phyloP scores from a whole-genome alignment of 2,797 vertebrate genomes.

The Coilia nasus region DNA sequence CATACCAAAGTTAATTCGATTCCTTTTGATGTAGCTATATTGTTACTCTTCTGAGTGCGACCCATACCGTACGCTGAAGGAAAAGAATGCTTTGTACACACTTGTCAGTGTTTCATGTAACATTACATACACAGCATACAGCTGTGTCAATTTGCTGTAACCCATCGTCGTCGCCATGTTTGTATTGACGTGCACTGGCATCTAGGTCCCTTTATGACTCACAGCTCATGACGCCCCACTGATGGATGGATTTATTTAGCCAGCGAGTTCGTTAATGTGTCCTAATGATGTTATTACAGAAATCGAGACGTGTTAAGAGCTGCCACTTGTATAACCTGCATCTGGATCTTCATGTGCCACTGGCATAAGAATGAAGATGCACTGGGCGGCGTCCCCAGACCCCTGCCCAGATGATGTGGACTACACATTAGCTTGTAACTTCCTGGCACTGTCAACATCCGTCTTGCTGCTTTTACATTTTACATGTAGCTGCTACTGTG shows the following conservation, averaged over 20 bases:
- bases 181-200: conserved; percentile 11
- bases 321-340: background rate
- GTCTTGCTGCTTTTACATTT: background rate
- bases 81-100: background rate
- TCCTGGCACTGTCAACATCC: background rate
- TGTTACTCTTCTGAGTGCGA: background rate
- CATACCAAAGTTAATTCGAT: background rate
- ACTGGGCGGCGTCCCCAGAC: conserved; percentile 6
- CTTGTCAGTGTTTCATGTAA: background rate
- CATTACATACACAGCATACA: background rate
- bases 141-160: background rate
- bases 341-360: background rate
- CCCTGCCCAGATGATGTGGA: background rate
- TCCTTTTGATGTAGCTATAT: background rate
- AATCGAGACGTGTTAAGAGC: background rate
- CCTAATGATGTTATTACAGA: background rate
- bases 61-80: background rate
- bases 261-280: background rate
- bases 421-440: background rate
- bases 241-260: background rate
- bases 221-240: background rate
- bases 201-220: background rate
- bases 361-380: background rate
- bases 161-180: conserved; percentile 18
- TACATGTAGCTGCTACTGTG: too few species aligned